These are phyloP conservation scores for Myotis lucifugus DNA, from an alignment of 2,113 vertebrate genomes.

Conservation along the genomic window DNA sequence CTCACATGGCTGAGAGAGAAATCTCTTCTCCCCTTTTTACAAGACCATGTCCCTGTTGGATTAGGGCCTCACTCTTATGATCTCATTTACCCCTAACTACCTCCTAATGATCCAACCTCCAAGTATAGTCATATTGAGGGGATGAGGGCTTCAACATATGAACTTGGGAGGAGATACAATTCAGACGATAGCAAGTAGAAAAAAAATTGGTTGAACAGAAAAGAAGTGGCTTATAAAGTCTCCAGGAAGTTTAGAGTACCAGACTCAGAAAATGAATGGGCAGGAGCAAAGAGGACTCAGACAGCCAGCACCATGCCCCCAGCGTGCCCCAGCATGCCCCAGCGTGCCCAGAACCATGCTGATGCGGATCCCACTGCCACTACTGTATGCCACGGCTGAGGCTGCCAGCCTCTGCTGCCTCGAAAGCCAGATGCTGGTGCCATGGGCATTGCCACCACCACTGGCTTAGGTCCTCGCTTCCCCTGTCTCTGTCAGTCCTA, in stretches of 20 bases:
- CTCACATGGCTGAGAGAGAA: background rate
- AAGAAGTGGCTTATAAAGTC: background rate
- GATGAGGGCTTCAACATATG: background rate
- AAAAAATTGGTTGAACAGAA: background rate
- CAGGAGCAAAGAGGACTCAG: background rate
- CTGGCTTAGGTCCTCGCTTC: background rate
- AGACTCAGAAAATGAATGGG: background rate
- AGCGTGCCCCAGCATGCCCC: background rate
- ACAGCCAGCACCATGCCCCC: background rate
- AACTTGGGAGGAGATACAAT: background rate
- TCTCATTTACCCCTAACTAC: background rate
- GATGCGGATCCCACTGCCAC: background rate
- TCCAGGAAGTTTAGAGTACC: background rate
- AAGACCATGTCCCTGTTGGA: background rate
- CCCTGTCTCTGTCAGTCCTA: background rate
- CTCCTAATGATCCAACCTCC: background rate
- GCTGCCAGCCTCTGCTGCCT: background rate
- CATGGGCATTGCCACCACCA: background rate
- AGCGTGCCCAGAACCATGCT: background rate
- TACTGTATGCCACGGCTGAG: background rate
- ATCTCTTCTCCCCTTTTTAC: background rate
- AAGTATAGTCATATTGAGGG: background rate
- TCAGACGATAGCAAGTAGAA: background rate
- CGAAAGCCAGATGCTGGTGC: background rate
- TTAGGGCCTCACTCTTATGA: background rate